Base-by-base conservation (phyloP, 30 jellyfish, hydroid and myxozoan genomes). In the Morbakka virulenta region DNA sequence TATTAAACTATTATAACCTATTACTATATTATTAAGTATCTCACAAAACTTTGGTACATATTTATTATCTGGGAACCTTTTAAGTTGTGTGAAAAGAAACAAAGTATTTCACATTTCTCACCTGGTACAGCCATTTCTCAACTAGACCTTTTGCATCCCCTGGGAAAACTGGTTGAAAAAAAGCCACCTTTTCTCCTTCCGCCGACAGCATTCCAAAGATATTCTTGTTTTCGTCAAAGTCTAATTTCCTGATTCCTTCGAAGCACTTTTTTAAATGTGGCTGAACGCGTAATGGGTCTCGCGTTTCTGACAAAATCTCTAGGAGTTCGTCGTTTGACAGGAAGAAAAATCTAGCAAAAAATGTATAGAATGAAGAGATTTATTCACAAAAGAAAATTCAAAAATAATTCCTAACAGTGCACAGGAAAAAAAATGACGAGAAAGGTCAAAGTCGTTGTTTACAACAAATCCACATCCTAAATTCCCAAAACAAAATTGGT, bases 51-150 rank as follows among this genome's bases (percentile, higher is more conserved):
- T n/a, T n/a, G n/a, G n/a, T n/a, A n/a, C n/a, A n/a, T n/a, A n/a
- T n/a, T n/a, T n/a, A n/a, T n/a, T n/a, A n/a, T n/a, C n/a, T n/a
- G n/a, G n/a, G n/a, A n/a, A n/a, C n/a, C n/a, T n/a, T n/a, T n/a
- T n/a, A n/a, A n/a, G n/a, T n/a, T n/a, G n/a, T n/a, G n/a, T n/a
- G n/a, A n/a, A n/a, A n/a, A n/a, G n/a, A n/a, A n/a, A n/a, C n/a
- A 28, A 28, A 11, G 67, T 64, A 4, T 27, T 3, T 32, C 21
- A 2, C 11, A 17, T 1, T 11, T 1, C 67, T 6, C 21, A 76
- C 87, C 87, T 76, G 87, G 28, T 33, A 76, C 26, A 76, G 79
- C 87, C 87, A 76, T 26, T 76, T 76, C 25, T 76, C 87, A 62
- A 76, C 87, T 35, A 76, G 79, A 3, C 87, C 87, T 36, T 76